Evolutionary conservation across 2,797 vertebrate genomes (phyloP), one percentile per base, ranked within the genome.

Genomic region (Cichlasoma orientale): DNA sequence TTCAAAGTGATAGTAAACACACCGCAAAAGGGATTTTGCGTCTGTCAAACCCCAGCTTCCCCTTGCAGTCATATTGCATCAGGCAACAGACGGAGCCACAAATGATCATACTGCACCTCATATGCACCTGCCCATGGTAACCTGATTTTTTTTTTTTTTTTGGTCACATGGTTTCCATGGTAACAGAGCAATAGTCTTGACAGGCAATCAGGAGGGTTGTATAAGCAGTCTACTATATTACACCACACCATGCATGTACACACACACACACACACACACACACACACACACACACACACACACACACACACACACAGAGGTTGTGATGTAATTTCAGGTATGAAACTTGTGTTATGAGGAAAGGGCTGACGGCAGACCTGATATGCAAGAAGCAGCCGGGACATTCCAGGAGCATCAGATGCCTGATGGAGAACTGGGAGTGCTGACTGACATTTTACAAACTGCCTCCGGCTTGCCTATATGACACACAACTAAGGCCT

Each of bases 91-190:
- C 52, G 55, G 84, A 88, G 84, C 70, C 83, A 88, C 79, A 86
- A 91, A 88, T 52, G 54, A 88, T 89, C 86, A 89, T 69, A 77
- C 79, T 90, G 85, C 90, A 92, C 89, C 88, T 91, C 84, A 88
- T 84, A 87, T 90, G 89, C 94, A 95, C 95, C 93, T 95, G 94
- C 90, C 87, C 73, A 90, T 91, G 88, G 91, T 94, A 95, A 95
- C 93, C 92, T 92, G 88, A 88, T 91, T 93, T 94, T 53, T 52
- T 31, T 93, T 92, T 38, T 61, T 36, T 56, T 59, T 63, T 91
- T 93, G 85, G 87, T 89, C 91, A 90, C 84, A 91, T 44, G 78
- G 95, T 95, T 94, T 93, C 94, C 93, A 95, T 95, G 90, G 95
- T 93, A 95, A 96, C 94, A 75, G 84, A 88, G 90, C 87, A 91